Evolutionary conservation across 2,113 vertebrate genomes (phyloP), one percentile per base, ranked within the genome.

Genomic region (Circaetus cinerascens): DNA sequence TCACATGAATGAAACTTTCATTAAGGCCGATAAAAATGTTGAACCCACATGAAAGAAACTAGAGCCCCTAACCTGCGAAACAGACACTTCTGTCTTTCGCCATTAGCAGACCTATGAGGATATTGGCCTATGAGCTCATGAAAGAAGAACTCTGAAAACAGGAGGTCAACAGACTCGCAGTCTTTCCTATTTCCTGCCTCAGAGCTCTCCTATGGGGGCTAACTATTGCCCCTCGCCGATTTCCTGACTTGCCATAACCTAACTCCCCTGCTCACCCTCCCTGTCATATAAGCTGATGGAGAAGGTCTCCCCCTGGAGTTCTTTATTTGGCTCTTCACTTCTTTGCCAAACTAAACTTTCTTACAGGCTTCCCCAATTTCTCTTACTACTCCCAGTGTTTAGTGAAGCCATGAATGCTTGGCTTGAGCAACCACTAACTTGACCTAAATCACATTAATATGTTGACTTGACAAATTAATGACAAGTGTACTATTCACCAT

Each of bases 111-210:
- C 60, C 86, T 93, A 50, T 34, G 63, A 94, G 86, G 67, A 64
- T 94, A 90, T 29, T 80, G 74, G 74, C 66, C 66, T 94, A 87
- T 95, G 93, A 98, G 76, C 89, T 97, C 96, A 97, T 91, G 67
- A 89, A 85, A 84, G 69, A 85, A 68, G 55, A 95, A 92, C 91
- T 96, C 75, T 82, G 69, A 86, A 96, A 96, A 94, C 68, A 86
- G 67, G 77, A 94, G 78, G 68, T 64, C 46, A 10, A 45, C 75
- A 96, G 68, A 91, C 74, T 92, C 75, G 38, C 85, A 95, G 67
- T 40, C 85, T 93, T 95, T 88, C 73, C 72, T 82, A n/a, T 92
- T 96, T 95, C 85, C 92, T 95, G 72, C 75, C 32, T 83, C 63
- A 75, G 51, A 91, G 57, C 40, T 94, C 56, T 93, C 93, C 89